Conservation (phyloP, 2,113 vertebrate genomes). For the Toxotes jaculatrix region DNA sequence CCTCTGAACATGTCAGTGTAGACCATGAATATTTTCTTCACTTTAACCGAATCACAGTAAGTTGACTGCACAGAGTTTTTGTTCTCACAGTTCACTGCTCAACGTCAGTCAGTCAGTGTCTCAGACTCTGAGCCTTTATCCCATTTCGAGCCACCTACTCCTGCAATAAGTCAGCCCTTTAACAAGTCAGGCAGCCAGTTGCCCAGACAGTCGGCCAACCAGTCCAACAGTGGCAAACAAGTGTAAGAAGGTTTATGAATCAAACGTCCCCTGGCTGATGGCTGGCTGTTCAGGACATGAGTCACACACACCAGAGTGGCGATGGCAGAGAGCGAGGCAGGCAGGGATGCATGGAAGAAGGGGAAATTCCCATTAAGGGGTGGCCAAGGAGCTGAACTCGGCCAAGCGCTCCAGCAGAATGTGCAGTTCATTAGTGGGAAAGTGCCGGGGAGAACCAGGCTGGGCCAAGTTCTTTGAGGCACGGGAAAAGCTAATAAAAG, state of each 20-base stretch:
- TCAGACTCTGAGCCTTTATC: slow-evolving; percentile 51
- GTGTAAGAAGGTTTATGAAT: slow-evolving; percentile 74
- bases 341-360: slow-evolving; percentile 66
- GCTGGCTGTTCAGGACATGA: slow-evolving; percentile 67
- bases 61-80: slow-evolving; percentile 4
- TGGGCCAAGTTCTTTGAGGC: slow-evolving; percentile 83
- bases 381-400: slow-evolving; percentile 69
- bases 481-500: slow-evolving; percentile 83
- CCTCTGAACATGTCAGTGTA: not conserved
- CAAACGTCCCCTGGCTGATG: slow-evolving; percentile 66
- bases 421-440: slow-evolving; percentile 86
- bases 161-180: slow-evolving; percentile 61
- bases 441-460: slow-evolving; percentile 77
- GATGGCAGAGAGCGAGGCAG: slow-evolving; percentile 66
- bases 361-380: slow-evolving; percentile 83
- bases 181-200: slow-evolving; percentile 61
- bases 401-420: slow-evolving; percentile 78
- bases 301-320: slow-evolving; percentile 77
- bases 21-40: slow-evolving; percentile 35
- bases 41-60: slow-evolving; percentile 14
- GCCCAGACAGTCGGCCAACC: slow-evolving; percentile 57
- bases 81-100: slow-evolving; percentile 24
- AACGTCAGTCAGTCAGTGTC: slow-evolving; percentile 55
- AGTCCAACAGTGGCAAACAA: slow-evolving; percentile 77
- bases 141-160: slow-evolving; percentile 59